Percentiles rank a stretch among this genome's conserved stretches.
Evolutionary conservation across 2,797 vertebrate genomes (phyloP).

Genomic region (Momotus momota): DNA sequence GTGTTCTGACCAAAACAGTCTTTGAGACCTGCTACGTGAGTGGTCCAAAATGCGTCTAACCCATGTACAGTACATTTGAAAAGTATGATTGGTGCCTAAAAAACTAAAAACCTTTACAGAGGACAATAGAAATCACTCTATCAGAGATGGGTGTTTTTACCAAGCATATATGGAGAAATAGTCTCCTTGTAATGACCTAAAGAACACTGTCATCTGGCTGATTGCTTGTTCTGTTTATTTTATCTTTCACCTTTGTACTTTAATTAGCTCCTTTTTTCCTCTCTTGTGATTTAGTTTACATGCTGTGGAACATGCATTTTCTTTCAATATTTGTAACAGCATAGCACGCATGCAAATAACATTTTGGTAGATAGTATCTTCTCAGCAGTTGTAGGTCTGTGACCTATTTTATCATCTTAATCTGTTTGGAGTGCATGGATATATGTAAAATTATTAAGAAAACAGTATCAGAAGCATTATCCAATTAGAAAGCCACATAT

Average conservation of each 20-base stretch:
- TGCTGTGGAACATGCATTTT: slow-evolving; percentile 16
- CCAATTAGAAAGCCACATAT: neutral
- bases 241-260: slow-evolving; percentile 29
- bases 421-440: neutral
- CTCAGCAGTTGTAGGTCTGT: neutral
- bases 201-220: neutral
- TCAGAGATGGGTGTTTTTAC: neutral
- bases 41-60: neutral
- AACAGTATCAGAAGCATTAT: neutral
- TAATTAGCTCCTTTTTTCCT: slow-evolving; percentile 42
- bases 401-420: neutral
- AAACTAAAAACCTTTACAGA: neutral
- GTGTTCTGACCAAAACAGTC: neutral
- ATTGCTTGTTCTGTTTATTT: slow-evolving; percentile 30
- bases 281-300: slow-evolving; percentile 30
- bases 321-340: slow-evolving; percentile 6
- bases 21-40: neutral
- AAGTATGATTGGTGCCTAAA: neutral
- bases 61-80: neutral
- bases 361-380: neutral
- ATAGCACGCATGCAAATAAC: slow-evolving; percentile 22
- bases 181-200: neutral
- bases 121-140: neutral
- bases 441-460: neutral
- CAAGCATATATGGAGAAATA: neutral